phyloP scores from a whole-genome alignment of 2,113 vertebrate species.

The Notothenia rossii region DNA sequence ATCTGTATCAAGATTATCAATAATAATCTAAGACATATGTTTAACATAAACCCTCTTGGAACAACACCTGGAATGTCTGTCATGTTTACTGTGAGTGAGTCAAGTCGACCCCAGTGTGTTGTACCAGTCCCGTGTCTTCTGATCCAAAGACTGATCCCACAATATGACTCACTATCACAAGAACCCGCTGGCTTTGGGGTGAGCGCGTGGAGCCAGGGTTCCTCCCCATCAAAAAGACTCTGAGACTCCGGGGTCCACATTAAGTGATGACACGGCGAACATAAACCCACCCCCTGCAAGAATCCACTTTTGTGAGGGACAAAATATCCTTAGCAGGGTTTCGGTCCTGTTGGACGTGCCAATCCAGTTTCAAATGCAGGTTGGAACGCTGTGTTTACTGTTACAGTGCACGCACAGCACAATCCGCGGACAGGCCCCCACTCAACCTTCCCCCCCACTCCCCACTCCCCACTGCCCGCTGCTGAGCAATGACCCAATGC shows the following conservation, averaged over 20 bases:
- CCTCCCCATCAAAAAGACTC: constrained; percentile 20
- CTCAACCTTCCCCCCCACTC: constrained; percentile 26
- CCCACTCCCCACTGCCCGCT: constrained; percentile 33
- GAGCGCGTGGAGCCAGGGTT: constrained; percentile 10
- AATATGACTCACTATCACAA: constrained; percentile 33
- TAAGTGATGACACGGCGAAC: constrained; percentile 33
- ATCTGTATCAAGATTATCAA: not conserved
- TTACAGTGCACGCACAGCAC: constrained; percentile 25
- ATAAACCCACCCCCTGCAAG: not conserved
- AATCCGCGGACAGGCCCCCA: not conserved
- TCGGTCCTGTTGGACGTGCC: not conserved
- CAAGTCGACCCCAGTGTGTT: not conserved
- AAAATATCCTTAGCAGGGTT: not conserved
- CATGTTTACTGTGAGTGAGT: not conserved
- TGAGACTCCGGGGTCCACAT: not conserved
- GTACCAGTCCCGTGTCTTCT: constrained; percentile 15
- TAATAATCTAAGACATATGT: constrained; percentile 10
- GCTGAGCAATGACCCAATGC: constrained; percentile 4
- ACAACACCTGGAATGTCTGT: not conserved
- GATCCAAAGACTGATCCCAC: constrained; percentile 45
- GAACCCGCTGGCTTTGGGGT: constrained; percentile 8
- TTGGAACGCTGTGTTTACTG: constrained; percentile 1
- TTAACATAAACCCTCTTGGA: constrained; percentile 21
- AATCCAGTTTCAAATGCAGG: not conserved
- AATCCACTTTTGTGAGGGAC: constrained; percentile 20